These are phyloP conservation scores for Nemotelus pantherinus DNA, from an alignment of 2,888 invertebrate genomes.

Conservation along the genomic window DNA sequence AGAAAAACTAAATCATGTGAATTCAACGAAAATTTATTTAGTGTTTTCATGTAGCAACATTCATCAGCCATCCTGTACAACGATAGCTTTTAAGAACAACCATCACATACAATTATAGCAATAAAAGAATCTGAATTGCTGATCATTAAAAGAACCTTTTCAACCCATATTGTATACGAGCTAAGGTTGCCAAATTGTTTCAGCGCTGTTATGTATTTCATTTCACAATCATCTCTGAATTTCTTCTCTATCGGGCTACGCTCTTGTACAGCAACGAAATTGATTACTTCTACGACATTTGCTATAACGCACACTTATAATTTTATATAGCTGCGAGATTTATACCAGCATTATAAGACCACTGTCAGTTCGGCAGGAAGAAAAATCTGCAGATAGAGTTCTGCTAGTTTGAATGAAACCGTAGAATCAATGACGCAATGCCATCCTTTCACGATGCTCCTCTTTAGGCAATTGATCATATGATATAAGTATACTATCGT, in stretches of 20 bases:
- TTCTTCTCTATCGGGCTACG: not conserved
- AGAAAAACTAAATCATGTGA: too few relatives aligned
- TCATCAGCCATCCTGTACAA: too few relatives aligned
- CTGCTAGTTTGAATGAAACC: not conserved
- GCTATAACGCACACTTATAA: not conserved
- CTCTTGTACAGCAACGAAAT: not conserved
- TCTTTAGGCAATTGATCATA: too few relatives aligned
- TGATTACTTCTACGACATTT: not conserved
- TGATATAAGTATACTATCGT: slow-evolving; percentile 17
- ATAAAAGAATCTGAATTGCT: too few relatives aligned
- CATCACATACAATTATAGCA: too few relatives aligned
- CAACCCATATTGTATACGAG: too few relatives aligned
- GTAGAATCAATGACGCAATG: too few relatives aligned
- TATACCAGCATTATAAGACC: not conserved
- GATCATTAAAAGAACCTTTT: too few relatives aligned
- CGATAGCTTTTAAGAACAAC: too few relatives aligned
- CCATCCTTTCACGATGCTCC: too few relatives aligned
- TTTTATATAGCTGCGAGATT: slow-evolving; percentile 1
- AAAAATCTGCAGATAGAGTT: not conserved
- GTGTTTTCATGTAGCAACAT: too few relatives aligned
- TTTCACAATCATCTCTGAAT: not conserved
- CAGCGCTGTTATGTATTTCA: not conserved
- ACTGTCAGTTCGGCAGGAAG: not conserved
- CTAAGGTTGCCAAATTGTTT: slow-evolving; percentile 8
- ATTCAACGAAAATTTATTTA: too few relatives aligned